These are phyloP conservation scores for Telmatochromis sp. DNA, from an alignment of 2,113 vertebrate genomes.

Conservation along the genomic window DNA sequence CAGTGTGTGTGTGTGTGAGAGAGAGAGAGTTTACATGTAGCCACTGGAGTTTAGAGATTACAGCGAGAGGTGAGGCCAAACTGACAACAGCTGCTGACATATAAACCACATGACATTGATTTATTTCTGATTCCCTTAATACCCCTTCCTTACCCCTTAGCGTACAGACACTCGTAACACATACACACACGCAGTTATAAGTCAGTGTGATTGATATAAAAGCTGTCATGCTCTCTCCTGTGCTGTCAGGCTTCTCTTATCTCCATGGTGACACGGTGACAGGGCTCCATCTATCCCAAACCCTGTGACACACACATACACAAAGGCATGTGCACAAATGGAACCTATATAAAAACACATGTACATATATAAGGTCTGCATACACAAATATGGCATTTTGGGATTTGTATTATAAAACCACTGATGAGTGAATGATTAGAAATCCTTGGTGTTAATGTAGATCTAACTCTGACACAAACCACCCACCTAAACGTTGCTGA, in stretches of 20 bases:
- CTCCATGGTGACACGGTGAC: slow-evolving; percentile 62
- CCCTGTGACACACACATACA: not conserved
- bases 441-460: not conserved
- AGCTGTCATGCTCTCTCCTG: slow-evolving; percentile 52
- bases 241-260: slow-evolving; percentile 60
- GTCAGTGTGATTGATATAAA: slow-evolving; percentile 67
- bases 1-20: not conserved
- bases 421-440: not conserved
- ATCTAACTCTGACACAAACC: not conserved
- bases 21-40: slow-evolving; percentile 9
- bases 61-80: slow-evolving; percentile 49
- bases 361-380: not conserved
- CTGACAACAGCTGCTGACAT: slow-evolving; percentile 61
- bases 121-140: slow-evolving; percentile 62
- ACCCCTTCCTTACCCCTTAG: slow-evolving; percentile 47
- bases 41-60: slow-evolving; percentile 60
- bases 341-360: not conserved
- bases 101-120: slow-evolving; percentile 59
- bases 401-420: not conserved
- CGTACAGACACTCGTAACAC: not conserved
- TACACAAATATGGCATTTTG: not conserved
- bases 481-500: not conserved
- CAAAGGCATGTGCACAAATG: not conserved
- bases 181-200: slow-evolving; percentile 31
- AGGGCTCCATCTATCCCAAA: slow-evolving; percentile 52